phyloP scores from a whole-genome alignment of 2,797 vertebrate genomes.

The Rhynchonycteris naso region DNA sequence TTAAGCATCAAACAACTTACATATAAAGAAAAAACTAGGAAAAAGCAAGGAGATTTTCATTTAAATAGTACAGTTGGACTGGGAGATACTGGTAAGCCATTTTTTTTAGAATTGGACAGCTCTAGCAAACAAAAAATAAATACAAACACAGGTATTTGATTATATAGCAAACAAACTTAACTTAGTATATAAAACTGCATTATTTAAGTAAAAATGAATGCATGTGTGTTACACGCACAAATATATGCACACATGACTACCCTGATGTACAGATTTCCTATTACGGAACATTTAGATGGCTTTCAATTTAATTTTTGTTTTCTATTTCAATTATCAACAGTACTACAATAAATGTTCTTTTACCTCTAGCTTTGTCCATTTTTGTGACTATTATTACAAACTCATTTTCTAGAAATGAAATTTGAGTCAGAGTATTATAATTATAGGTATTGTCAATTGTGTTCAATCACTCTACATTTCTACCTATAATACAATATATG shows the following conservation, averaged over 20 bases:
- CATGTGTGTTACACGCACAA: background rate
- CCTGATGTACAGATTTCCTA: background rate
- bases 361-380: background rate
- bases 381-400: slow-evolving; percentile 10
- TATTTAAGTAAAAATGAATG: slow-evolving; percentile 22
- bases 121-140: background rate
- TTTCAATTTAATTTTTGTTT: slow-evolving; percentile 15
- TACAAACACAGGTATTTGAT: slow-evolving; percentile 7
- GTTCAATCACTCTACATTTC: background rate
- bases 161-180: background rate
- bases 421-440: background rate
- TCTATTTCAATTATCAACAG: background rate
- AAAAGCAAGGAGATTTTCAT: slow-evolving; percentile 22
- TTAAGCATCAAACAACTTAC: background rate
- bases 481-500: background rate
- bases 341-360: background rate
- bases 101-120: slow-evolving; percentile 27
- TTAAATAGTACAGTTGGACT: background rate
- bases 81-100: background rate
- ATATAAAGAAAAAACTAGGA: background rate
- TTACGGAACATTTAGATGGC: background rate
- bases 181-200: slow-evolving; percentile 6
- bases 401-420: slow-evolving; percentile 6
- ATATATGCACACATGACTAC: background rate
- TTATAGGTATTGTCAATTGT: background rate